Evolutionary conservation across 2,888 invertebrate species (phyloP).

Genomic region (Apoda limacodes): DNA sequence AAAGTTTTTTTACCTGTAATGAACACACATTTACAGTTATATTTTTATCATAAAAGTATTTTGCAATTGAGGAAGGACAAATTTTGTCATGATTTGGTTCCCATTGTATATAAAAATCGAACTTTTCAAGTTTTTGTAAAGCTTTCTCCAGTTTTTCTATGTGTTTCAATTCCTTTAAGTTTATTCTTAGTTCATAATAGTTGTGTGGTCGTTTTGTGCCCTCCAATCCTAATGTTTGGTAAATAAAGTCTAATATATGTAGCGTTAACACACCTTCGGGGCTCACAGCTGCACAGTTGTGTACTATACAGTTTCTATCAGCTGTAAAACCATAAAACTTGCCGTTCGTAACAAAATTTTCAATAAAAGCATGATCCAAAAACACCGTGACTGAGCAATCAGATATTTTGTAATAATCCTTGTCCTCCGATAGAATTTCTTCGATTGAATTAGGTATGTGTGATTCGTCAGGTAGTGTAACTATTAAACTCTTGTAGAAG

Average conservation of each 20-base stretch:
- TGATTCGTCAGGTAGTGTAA: constrained; percentile 51
- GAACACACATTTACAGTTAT: constrained; percentile 30
- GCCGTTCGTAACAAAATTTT: constrained; percentile 47
- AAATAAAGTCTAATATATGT: constrained; percentile 39
- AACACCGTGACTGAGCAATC: constrained; percentile 39
- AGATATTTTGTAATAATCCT: constrained; percentile 42
- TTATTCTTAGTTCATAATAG: constrained; percentile 42
- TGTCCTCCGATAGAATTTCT: constrained; percentile 39
- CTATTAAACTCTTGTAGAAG: constrained; percentile 48
- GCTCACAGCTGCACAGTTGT: constrained; percentile 46
- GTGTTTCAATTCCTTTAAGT: constrained; percentile 32
- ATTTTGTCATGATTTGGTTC: constrained; percentile 38
- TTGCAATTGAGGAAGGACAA: constrained; percentile 56
- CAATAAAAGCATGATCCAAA: constrained; percentile 38
- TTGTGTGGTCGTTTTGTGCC: constrained; percentile 40
- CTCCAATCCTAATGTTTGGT: constrained; percentile 53
- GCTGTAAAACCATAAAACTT: constrained; percentile 38
- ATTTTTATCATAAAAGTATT: constrained; percentile 43
- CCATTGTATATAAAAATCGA: constrained; percentile 44
- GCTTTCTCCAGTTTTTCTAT: constrained; percentile 28
- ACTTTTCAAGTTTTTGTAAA: constrained; percentile 34
- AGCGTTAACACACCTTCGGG: constrained; percentile 45
- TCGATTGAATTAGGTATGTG: constrained; percentile 34
- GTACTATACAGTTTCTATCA: constrained; percentile 39
- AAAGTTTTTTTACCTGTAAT: constrained; percentile 25